Base-by-base conservation (phyloP, 2,888 invertebrate genomes). In the Dorcus hopei region DNA sequence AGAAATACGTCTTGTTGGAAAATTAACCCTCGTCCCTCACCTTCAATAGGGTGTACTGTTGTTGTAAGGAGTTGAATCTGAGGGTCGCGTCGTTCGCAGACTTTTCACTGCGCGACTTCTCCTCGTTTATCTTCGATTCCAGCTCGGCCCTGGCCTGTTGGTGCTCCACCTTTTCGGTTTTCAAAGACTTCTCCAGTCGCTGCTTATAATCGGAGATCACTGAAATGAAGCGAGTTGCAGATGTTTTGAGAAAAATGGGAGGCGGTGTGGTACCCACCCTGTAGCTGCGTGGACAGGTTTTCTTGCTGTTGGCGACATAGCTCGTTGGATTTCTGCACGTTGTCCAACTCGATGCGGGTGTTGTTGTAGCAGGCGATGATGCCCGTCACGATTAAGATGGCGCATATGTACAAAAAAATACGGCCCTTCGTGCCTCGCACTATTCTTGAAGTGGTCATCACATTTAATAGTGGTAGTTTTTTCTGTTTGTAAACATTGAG, bases 281-380 rank as follows among this genome's bases (percentile, higher is more conserved):
- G 83, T 60, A 86, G 69, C 66, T 85, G 82, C 49, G 82, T 80
- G 45, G 82, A 82, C 45, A 85, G 72, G 49, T 83, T 82, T 65
- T 85, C 85, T 65, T 85, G 82, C 65, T 83, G 83, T 62, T 84
- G 83, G 63, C 81, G 81, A 68, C 85, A 85, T 59, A 80, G 77
- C 54, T 81, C 75, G 62, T 80, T 80, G 42, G 80, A 75, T 66
- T 80, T 82, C 66, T 80, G 79, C 19, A 80, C 79, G 68, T 83
- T 83, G 50, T 84, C 83, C 43, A 85, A 73, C 72, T 85, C 82
- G 48, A 81, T 76, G 66, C 84, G 81, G 6, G 83, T 82, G 71
- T 81, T 83, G 69, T 83, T 85, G 67, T 83, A 85, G 65, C 84
- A 80, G 53, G 82, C 84, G 58, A 85, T 78, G 67, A 85, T 79